A percentile compares a stretch with the other conserved stretches of the same genome.
Evolutionary conservation across 92 coral and sea anemone species (phyloP).

Genomic region (Galaxea fascicularis): DNA sequence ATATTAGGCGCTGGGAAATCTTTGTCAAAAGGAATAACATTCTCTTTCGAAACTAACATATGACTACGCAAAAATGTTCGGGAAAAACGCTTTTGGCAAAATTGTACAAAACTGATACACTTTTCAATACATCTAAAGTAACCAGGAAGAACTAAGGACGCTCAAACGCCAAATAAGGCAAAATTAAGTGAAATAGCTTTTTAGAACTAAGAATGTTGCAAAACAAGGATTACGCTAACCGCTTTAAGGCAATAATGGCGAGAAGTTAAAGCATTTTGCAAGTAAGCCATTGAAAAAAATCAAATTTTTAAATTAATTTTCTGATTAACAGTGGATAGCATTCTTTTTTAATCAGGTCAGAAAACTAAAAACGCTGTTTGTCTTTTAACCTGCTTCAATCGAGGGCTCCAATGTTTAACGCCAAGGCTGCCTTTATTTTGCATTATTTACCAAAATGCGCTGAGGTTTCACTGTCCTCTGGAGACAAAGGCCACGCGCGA

Average conservation of each 20-base stretch:
- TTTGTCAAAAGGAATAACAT: background rate
- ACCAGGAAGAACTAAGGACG: background rate
- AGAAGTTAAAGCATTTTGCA: background rate
- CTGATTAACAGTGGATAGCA: background rate
- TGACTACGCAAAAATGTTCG: background rate
- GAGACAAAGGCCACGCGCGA: slow-evolving; percentile 1
- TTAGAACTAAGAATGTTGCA: background rate
- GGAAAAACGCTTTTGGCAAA: background rate
- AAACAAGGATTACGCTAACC: too few species aligned
- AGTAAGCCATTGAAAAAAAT: too few species aligned
- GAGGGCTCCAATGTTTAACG: background rate
- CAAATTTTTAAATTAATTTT: background rate
- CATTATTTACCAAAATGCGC: background rate
- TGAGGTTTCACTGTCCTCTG: background rate
- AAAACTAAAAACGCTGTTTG: background rate
- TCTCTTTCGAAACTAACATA: background rate
- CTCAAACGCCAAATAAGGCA: background rate
- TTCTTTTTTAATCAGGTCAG: background rate
- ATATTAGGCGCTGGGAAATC: background rate
- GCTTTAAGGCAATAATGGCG: background rate
- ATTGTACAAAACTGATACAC: background rate
- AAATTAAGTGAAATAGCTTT: too few species aligned
- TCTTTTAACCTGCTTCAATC: slow-evolving; percentile 2
- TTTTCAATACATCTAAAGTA: too few species aligned
- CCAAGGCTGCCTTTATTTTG: background rate